These are phyloP conservation scores for Dipus sagitta DNA, from an alignment of 2,797 vertebrate genomes.

Conservation along the genomic window DNA sequence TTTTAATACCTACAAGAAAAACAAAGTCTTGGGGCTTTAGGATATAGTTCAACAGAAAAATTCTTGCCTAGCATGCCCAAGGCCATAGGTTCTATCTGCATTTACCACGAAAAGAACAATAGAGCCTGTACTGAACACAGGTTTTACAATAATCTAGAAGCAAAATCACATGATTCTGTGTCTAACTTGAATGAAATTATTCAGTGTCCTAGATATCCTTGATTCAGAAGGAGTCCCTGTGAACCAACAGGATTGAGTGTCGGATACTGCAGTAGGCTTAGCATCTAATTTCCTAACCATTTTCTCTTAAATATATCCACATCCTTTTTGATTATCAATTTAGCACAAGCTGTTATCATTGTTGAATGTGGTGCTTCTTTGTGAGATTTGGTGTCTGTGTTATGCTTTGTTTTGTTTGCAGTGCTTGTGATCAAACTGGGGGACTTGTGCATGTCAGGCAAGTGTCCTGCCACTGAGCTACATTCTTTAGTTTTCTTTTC, in stretches of 20 bases:
- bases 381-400: neutral
- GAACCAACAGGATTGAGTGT: neutral
- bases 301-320: neutral
- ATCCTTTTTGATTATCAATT: neutral
- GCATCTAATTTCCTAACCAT: neutral
- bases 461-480: neutral
- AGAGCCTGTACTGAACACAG: neutral
- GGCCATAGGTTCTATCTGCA: too few relatives aligned
- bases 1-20: too few relatives aligned
- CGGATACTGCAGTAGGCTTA: fast-evolving
- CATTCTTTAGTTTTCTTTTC: too few relatives aligned
- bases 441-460: neutral
- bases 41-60: too few relatives aligned
- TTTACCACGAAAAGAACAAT: too few relatives aligned
- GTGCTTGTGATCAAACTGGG: neutral
- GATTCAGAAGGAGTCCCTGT: neutral
- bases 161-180: neutral
- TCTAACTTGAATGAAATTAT: neutral
- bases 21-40: too few relatives aligned
- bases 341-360: neutral
- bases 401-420: neutral
- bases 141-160: neutral
- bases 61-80: too few relatives aligned
- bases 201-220: neutral
- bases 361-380: neutral